phyloP scores from a whole-genome alignment of 2,113 vertebrate genomes.

The Steatornis caripensis region DNA sequence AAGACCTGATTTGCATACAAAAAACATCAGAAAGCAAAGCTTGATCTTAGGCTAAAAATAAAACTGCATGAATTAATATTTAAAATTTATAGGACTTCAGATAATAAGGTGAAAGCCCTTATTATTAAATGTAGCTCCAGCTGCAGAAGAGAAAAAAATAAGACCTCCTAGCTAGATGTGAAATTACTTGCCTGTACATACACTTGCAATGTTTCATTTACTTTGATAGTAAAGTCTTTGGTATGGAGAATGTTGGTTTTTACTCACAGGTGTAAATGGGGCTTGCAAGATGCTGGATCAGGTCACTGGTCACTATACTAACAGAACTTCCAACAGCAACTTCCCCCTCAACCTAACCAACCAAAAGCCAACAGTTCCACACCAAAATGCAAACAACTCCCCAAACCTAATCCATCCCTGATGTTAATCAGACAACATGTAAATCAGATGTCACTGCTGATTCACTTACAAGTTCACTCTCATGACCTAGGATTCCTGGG shows the following conservation, averaged over 20 bases:
- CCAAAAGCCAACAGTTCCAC: background rate
- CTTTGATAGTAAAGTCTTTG: background rate
- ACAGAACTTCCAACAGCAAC: background rate
- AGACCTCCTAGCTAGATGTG: background rate
- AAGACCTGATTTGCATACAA: background rate
- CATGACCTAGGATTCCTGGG: background rate
- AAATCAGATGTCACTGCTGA: background rate
- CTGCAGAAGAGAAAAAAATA: background rate
- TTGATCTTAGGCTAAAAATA: background rate
- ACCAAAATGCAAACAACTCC: background rate
- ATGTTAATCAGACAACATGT: fast-evolving
- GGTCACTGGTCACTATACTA: background rate
- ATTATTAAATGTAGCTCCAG: background rate
- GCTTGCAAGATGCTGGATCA: background rate
- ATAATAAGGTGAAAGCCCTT: background rate
- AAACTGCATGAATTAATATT: background rate
- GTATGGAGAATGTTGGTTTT: background rate
- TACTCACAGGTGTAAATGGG: background rate
- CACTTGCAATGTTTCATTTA: background rate
- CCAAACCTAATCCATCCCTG: background rate
- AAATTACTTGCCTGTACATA: background rate
- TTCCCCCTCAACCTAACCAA: background rate
- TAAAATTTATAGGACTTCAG: background rate
- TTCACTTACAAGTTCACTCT: background rate
- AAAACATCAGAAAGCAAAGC: background rate